A percentile compares a stretch with the other conserved stretches of the same genome.
These are phyloP conservation scores for Polydrusus tereticollis DNA, from an alignment of 2,888 invertebrate genomes.

Conservation along the genomic window DNA sequence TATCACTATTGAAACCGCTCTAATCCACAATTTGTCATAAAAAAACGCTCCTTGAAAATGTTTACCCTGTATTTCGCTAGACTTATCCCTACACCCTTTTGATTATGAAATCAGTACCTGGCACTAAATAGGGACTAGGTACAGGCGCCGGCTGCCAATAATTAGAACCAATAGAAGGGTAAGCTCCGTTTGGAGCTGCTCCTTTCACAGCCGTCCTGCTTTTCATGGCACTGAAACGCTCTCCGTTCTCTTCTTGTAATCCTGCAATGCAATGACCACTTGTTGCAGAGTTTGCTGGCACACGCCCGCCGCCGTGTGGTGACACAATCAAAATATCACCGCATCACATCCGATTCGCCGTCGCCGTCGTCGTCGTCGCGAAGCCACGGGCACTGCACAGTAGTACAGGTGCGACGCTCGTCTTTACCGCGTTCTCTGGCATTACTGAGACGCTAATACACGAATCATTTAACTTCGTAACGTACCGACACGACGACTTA, in stretches of 20 bases:
- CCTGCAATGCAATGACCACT: slow-evolving; percentile 32
- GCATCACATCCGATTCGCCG: slow-evolving; percentile 34
- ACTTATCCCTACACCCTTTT: too few species aligned
- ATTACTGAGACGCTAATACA: slow-evolving; percentile 58
- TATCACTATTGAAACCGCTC: too few species aligned
- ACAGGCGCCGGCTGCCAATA: slow-evolving; percentile 88
- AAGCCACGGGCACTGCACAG: slow-evolving; percentile 34
- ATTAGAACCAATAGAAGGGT: slow-evolving; percentile 86
- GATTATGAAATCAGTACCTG: slow-evolving; percentile 83
- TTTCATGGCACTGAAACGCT: slow-evolving; percentile 60
- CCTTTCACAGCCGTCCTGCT: slow-evolving; percentile 60
- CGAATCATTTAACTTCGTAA: slow-evolving; percentile 61
- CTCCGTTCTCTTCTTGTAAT: slow-evolving; percentile 27
- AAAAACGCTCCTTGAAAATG: too few species aligned
- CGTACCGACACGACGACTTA: slow-evolving; percentile 47
- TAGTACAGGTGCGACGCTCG: slow-evolving; percentile 56
- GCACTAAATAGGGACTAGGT: slow-evolving; percentile 85
- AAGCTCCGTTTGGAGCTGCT: slow-evolving; percentile 59
- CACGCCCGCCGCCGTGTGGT: slow-evolving; percentile 22
- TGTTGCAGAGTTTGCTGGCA: slow-evolving; percentile 38
- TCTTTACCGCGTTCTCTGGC: slow-evolving; percentile 57
- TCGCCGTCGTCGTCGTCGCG: slow-evolving; percentile 37
- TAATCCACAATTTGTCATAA: too few species aligned
- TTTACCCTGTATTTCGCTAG: too few species aligned
- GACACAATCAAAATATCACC: slow-evolving; percentile 36